A percentile compares a stretch with the other conserved stretches of the same genome.
phyloP scores from a whole-genome alignment of 2,888 invertebrate species.

The Plagodis dolabraria region DNA sequence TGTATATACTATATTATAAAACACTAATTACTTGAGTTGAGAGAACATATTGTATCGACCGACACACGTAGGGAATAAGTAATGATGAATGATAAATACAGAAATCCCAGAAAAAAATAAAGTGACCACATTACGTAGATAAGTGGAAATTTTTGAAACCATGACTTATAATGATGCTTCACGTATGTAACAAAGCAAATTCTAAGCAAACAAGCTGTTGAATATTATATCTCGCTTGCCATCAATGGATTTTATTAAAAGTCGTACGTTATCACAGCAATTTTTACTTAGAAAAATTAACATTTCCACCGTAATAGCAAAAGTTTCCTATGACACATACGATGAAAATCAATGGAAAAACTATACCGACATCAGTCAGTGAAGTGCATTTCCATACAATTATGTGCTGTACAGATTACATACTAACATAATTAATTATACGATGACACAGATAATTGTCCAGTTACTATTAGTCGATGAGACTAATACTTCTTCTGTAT shows the following conservation, averaged over 20 bases:
- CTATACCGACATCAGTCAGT: slow-evolving; percentile 12
- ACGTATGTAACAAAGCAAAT: not conserved
- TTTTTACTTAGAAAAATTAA: slow-evolving; percentile 6
- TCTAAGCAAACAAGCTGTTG: not conserved
- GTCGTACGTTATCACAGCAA: not conserved
- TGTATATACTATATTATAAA: too few relatives aligned
- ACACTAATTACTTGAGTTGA: too few relatives aligned
- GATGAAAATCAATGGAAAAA: not conserved
- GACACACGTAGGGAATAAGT: too few relatives aligned
- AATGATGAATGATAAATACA: too few relatives aligned
- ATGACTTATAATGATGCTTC: too few relatives aligned
- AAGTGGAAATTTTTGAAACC: too few relatives aligned
- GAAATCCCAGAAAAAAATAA: too few relatives aligned
- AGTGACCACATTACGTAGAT: too few relatives aligned
- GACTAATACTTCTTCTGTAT: too few relatives aligned
- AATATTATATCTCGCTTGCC: not conserved
- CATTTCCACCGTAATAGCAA: not conserved
- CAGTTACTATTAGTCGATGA: not conserved
- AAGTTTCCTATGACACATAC: slow-evolving; percentile 16
- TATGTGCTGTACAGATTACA: slow-evolving; percentile 5
- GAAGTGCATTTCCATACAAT: slow-evolving; percentile 7
- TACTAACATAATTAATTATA: not conserved
- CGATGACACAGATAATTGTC: slow-evolving; percentile 5
- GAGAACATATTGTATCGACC: too few relatives aligned
- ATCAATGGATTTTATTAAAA: slow-evolving; percentile 2